A percentile compares a stretch with the other conserved stretches of the same genome.
These are phyloP conservation scores for Nylanderia fulva DNA, from an alignment of 1,140 invertebrate species.

Conservation along the genomic window DNA sequence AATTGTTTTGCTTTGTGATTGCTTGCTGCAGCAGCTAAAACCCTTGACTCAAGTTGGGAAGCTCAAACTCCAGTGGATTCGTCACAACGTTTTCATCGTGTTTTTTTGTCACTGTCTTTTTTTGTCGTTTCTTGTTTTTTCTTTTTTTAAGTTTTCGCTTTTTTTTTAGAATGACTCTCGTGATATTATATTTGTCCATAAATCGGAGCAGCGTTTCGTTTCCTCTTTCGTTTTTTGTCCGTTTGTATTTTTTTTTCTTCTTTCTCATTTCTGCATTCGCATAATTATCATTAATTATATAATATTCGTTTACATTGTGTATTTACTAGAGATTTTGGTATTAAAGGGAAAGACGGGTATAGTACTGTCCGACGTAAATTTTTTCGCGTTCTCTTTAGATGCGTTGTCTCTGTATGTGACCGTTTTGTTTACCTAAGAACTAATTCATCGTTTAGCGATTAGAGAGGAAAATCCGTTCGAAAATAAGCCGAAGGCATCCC, in stretches of 20 bases:
- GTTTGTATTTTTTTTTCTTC: constrained; percentile 50
- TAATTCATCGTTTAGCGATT: constrained; percentile 50
- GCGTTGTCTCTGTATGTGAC: constrained; percentile 48
- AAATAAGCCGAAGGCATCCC: constrained; percentile 46
- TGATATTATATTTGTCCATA: constrained; percentile 19
- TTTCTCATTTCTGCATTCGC: constrained; percentile 26
- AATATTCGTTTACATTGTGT: constrained; percentile 63
- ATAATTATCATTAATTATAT: constrained; percentile 56
- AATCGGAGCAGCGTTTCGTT: constrained; percentile 33
- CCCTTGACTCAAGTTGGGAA: constrained; percentile 86
- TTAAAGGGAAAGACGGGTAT: constrained; percentile 76
- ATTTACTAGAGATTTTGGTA: constrained; percentile 63
- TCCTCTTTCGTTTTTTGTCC: constrained; percentile 26
- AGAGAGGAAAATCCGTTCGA: constrained; percentile 50
- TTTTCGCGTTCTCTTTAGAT: constrained; percentile 55
- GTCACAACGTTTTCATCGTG: constrained; percentile 61
- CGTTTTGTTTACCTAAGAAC: constrained; percentile 43
- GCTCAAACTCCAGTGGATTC: constrained; percentile 80
- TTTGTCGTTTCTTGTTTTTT: constrained; percentile 40
- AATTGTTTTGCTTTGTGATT: constrained; percentile 70
- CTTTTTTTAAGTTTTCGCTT: constrained; percentile 22
- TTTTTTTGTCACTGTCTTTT: constrained; percentile 50
- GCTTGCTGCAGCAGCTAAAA: constrained; percentile 81
- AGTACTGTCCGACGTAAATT: constrained; percentile 41
- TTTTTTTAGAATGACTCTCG: constrained; percentile 58